These are phyloP conservation scores for Dysmachus trigonus DNA, from an alignment of 2,888 invertebrate species.

Conservation along the genomic window DNA sequence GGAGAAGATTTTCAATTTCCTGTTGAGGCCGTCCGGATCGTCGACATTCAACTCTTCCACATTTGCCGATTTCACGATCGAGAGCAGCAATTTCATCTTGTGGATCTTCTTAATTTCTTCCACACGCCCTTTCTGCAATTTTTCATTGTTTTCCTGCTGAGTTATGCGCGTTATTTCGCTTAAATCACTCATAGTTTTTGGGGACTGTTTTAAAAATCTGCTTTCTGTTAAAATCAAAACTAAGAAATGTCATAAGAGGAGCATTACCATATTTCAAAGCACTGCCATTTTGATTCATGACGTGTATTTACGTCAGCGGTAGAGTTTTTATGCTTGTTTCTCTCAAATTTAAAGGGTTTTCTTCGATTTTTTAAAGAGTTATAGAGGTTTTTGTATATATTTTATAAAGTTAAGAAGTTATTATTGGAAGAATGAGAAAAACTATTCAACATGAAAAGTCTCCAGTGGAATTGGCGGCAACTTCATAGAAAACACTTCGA, in stretches of 20 bases:
- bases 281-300: not conserved
- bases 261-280: not conserved
- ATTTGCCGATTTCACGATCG: slow-evolving; percentile 52
- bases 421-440: not conserved
- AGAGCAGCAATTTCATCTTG: slow-evolving; percentile 56
- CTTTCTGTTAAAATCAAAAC: not conserved
- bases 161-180: slow-evolving; percentile 51
- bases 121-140: slow-evolving; percentile 53
- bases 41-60: slow-evolving; percentile 49
- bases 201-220: not conserved
- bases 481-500: not conserved
- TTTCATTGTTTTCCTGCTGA: slow-evolving; percentile 54
- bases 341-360: not conserved
- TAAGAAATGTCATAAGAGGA: not conserved
- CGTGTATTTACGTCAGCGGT: not conserved
- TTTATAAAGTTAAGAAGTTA: not conserved
- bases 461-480: not conserved
- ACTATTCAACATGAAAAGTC: not conserved
- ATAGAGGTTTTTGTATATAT: not conserved
- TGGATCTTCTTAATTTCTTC: slow-evolving; percentile 55
- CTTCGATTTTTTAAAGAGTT: not conserved
- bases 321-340: not conserved
- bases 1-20: slow-evolving; percentile 52
- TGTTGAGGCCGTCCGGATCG: slow-evolving; percentile 50
- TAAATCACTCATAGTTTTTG: slow-evolving; percentile 34